Evolutionary conservation across 2,113 vertebrate species (phyloP).

Genomic region (Odocoileus hemionus): DNA sequence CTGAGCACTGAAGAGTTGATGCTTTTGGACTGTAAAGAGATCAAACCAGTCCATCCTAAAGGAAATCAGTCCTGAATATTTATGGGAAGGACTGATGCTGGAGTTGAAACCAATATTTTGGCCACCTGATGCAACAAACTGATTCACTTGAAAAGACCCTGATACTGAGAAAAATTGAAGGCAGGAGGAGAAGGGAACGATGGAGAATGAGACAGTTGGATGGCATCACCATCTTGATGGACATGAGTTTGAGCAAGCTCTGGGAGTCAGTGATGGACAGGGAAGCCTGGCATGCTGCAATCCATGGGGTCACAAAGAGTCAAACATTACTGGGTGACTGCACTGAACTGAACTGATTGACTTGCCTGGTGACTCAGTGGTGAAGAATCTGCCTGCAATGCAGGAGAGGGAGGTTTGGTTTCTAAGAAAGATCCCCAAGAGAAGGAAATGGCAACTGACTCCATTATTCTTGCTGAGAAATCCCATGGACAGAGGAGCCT

Average conservation of each 20-base stretch:
- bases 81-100: not conserved
- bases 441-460: not conserved
- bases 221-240: not conserved
- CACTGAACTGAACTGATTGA: not conserved
- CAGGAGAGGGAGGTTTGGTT: not conserved
- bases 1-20: not conserved
- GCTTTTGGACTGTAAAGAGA: not conserved
- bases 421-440: not conserved
- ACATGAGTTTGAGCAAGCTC: not conserved
- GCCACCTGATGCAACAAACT: fast-evolving
- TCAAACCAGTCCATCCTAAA: not conserved
- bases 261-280: not conserved
- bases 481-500: not conserved
- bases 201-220: not conserved
- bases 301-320: not conserved
- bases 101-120: not conserved
- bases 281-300: not conserved
- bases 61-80: not conserved
- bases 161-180: not conserved
- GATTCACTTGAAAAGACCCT: not conserved
- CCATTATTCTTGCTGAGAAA: not conserved
- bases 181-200: not conserved
- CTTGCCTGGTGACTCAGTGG: not conserved
- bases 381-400: not conserved
- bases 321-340: fast-evolving